These are phyloP conservation scores for Achlya flavicornis DNA, from an alignment of 2,888 invertebrate genomes.

Conservation along the genomic window DNA sequence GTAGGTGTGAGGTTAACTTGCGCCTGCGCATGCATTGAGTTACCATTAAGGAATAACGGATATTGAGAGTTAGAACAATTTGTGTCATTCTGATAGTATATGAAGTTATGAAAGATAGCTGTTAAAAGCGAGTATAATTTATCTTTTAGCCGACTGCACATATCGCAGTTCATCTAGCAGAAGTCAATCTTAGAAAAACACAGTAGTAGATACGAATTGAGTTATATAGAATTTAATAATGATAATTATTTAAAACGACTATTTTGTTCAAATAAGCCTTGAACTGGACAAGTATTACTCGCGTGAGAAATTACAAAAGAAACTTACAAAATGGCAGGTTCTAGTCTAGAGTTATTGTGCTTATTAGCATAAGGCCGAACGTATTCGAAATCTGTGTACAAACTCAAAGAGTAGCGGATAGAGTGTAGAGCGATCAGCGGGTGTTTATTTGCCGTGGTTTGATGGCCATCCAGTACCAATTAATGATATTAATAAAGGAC, in stretches of 20 bases:
- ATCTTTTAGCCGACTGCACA: too few species aligned
- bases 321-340: neutral
- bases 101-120: too few species aligned
- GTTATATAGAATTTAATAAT: neutral
- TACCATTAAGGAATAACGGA: neutral
- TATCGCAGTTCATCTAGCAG: too few species aligned
- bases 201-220: neutral
- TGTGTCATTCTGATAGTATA: neutral
- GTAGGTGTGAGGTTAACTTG: conserved; percentile 8
- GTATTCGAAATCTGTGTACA: neutral
- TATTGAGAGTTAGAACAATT: conserved; percentile 1
- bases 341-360: neutral
- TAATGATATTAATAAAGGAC: too few species aligned
- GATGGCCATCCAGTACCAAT: too few species aligned
- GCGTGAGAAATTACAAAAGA: conserved; percentile 1
- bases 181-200: neutral
- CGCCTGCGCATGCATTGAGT: conserved; percentile 6
- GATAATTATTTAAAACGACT: neutral
- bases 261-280: neutral
- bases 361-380: conserved; percentile 1
- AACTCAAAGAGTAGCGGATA: neutral
- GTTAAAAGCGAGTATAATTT: too few species aligned
- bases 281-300: neutral
- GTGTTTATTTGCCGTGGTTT: too few species aligned
- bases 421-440: too few species aligned